These are phyloP conservation scores for Myiagra hebetior DNA, from an alignment of 2,113 vertebrate genomes.

Conservation along the genomic window DNA sequence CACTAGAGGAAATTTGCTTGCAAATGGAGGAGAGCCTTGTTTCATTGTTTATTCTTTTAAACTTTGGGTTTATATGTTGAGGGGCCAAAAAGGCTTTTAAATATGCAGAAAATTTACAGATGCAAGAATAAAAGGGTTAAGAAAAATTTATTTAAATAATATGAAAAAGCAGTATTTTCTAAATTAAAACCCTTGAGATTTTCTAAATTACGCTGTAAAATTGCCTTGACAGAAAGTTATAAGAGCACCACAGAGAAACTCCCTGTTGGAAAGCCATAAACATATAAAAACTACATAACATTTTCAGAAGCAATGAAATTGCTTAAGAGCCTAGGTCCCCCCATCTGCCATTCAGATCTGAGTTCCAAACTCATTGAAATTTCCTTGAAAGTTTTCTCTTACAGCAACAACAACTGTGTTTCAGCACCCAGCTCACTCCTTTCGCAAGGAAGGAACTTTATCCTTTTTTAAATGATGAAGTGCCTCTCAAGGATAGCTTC, in stretches of 20 bases:
- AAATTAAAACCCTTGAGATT: background rate
- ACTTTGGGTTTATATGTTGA: background rate
- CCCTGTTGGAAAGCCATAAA: background rate
- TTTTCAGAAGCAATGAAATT: background rate
- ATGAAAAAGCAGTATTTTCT: background rate
- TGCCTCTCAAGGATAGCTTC: background rate
- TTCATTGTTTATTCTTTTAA: background rate
- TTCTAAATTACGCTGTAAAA: background rate
- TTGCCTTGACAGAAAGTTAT: background rate
- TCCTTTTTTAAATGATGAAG: background rate
- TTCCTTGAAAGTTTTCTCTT: background rate
- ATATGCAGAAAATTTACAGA: background rate
- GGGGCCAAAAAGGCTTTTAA: background rate
- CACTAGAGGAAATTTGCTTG: background rate
- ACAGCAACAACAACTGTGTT: background rate
- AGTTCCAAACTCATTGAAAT: background rate
- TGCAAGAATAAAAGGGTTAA: background rate
- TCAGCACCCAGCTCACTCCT: background rate
- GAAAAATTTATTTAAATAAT: background rate
- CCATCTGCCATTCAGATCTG: background rate
- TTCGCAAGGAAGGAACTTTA: background rate
- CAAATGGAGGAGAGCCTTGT: background rate
- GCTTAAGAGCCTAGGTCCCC: background rate
- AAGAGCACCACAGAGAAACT: background rate
- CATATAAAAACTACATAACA: background rate